These are phyloP conservation scores for Bombus pascuorum DNA, from an alignment of 1,140 invertebrate species.

Conservation along the genomic window DNA sequence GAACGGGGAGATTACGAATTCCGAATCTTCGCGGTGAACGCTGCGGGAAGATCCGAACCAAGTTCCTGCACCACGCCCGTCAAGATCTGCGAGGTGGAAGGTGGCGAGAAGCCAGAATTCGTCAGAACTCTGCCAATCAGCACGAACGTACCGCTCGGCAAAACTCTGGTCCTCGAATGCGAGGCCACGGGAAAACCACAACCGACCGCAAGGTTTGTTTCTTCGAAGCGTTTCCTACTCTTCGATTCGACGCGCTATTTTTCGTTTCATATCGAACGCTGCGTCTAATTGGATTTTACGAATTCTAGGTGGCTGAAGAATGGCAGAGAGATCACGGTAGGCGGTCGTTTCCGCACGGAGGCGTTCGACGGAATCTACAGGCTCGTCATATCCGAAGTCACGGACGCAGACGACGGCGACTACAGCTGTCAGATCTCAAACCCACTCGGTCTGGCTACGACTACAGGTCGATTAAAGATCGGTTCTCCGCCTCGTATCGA, in stretches of 20 bases:
- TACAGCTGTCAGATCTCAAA: conserved; percentile 98
- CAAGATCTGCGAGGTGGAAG: conserved; percentile 93
- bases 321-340: conserved; percentile 91
- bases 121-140: conserved; percentile 90
- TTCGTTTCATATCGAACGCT: no score
- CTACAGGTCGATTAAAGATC: conserved; percentile 93
- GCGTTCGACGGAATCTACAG: conserved; percentile 91
- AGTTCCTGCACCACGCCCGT: conserved; percentile 93
- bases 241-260: neutral
- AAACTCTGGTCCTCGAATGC: conserved; percentile 92
- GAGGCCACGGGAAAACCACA: conserved; percentile 95
- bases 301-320: conserved; percentile 93
- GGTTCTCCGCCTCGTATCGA: conserved; percentile 96
- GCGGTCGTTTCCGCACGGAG: conserved; percentile 89
- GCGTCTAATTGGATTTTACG: neutral
- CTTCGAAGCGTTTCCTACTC: neutral
- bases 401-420: conserved; percentile 96
- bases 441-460: conserved; percentile 93
- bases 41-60: conserved; percentile 93
- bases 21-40: conserved; percentile 92
- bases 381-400: conserved; percentile 95
- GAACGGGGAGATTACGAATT: conserved; percentile 97
- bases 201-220: conserved; percentile 86
- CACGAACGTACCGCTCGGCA: conserved; percentile 92
- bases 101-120: conserved; percentile 97